phyloP scores from a whole-genome alignment of 92 coral and sea anemone genomes.

The Heteractis magnifica region DNA sequence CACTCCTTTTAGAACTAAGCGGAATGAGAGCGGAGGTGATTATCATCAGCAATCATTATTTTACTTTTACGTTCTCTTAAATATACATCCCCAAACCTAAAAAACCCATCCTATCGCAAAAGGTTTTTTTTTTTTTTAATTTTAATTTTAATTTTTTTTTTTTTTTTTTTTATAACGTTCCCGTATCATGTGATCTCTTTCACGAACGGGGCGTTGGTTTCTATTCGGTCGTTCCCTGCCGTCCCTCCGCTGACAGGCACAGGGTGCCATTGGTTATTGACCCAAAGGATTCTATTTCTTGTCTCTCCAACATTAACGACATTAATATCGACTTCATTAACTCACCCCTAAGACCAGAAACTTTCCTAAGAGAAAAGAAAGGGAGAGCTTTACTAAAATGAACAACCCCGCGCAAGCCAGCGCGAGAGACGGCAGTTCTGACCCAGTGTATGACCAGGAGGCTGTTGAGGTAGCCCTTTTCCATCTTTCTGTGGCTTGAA shows the following conservation, averaged over 20 bases:
- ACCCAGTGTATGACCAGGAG: slow-evolving; percentile 19
- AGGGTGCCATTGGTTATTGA: slow-evolving; percentile 18
- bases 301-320: neutral
- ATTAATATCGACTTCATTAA: neutral
- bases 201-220: neutral
- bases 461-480: slow-evolving; percentile 33
- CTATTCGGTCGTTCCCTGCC: slow-evolving; percentile 5
- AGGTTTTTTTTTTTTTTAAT: too few species aligned
- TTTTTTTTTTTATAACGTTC: too few species aligned
- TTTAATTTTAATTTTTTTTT: too few species aligned
- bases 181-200: too few species aligned
- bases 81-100: too few species aligned
- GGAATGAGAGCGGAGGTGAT: too few species aligned
- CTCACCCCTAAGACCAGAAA: neutral
- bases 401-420: slow-evolving; percentile 19
- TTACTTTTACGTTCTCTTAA: too few species aligned
- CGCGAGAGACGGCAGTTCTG: slow-evolving; percentile 30
- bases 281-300: slow-evolving; percentile 7
- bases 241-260: slow-evolving; percentile 18
- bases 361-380: neutral
- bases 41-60: too few species aligned
- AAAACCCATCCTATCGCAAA: too few species aligned
- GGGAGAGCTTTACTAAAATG: neutral
- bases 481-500: neutral
- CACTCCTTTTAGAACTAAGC: too few species aligned